A percentile compares a stretch with the other conserved stretches of the same genome.
phyloP scores from a whole-genome alignment of 2,888 invertebrate species.

The Protophormia terraenovae region DNA sequence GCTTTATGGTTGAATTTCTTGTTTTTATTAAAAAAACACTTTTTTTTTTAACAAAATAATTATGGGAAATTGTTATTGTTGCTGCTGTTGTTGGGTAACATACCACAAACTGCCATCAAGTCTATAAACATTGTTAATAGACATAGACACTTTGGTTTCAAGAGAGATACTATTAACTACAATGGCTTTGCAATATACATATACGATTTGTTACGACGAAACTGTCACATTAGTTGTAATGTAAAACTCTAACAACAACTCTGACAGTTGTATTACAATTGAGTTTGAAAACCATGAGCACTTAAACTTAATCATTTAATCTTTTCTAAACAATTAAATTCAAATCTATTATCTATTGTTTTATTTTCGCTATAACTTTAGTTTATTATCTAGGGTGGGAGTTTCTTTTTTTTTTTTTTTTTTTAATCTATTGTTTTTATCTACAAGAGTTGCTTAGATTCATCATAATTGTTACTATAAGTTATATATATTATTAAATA shows the following conservation, averaged over 20 bases:
- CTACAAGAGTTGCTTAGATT: not conserved
- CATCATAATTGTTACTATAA: not conserved
- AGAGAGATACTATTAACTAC: not conserved
- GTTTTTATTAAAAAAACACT: not conserved
- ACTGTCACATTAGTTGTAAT: slow-evolving; percentile 38
- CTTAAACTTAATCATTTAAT: slow-evolving; percentile 54
- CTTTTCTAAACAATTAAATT: slow-evolving; percentile 49
- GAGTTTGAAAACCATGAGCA: not conserved
- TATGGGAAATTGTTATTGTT: slow-evolving; percentile 30
- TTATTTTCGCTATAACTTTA: not conserved
- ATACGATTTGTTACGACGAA: not conserved
- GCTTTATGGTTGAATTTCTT: not conserved
- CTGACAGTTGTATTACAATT: not conserved
- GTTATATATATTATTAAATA: slow-evolving; percentile 21
- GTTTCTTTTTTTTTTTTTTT: not conserved
- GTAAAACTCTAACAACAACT: slow-evolving; percentile 10
- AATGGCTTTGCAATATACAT: slow-evolving; percentile 7
- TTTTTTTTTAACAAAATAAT: slow-evolving; percentile 9
- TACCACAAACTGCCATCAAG: not conserved
- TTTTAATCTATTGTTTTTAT: not conserved
- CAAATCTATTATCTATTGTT: not conserved
- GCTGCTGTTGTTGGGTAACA: slow-evolving; percentile 1
- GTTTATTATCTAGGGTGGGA: slow-evolving; percentile 41
- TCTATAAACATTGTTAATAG: slow-evolving; percentile 5
- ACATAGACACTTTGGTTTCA: slow-evolving; percentile 9